Evolutionary conservation across 2,113 vertebrate genomes (phyloP), one percentile per base, ranked within the genome.

Genomic region (Ophthalmolycus amberensis): DNA sequence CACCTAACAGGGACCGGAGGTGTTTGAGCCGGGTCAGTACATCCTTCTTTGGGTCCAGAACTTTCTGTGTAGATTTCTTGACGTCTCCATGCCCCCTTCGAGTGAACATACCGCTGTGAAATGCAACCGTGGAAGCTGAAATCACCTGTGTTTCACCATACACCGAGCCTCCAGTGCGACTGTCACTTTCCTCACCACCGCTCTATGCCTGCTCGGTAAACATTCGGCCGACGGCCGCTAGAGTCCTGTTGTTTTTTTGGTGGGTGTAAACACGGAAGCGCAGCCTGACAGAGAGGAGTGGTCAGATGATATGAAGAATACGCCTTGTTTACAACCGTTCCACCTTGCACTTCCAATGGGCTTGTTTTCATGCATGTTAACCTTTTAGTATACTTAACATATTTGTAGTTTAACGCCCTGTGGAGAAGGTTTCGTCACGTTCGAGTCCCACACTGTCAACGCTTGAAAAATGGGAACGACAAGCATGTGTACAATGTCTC

Each of bases 51-150:
- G 97, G 97, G 95, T 99, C 98, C 96, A 99, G 96, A 96, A 97
- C 97, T 96, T 99, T 99, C 97, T 99, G 98, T 91, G 96, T 96
- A 95, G 98, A 99, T 96, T 99, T 99, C 96, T 96, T 98, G 95
- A 98, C 97, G 87, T 99, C 98, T 82, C 97, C 98, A 94, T 99
- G 97, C 86, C 95, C 95, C 94, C 96, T 96, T 90, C 97, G 96
- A 90, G 98, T 98, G 95, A 99, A 99, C 98, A 99, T 98, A 84
- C 95, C 95, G 95, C 90, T 94, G 77, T 91, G 83, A 88, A 93
- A 88, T 89, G 89, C 93, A 80, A 93, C 93, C 71, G 90, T 90
- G 91, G 52, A 77, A 82, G 89, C 92, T 74, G 92, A 84, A 90
- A 90, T 91, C 87, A 93, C 90, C 92, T 91, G 86, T 75, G 83